Conservation (phyloP, 2,113 vertebrate species). For the western clawed frog (Xenopus tropicalis) region UCB_Xtro_10.0 CM004446.2:105431501-105432000, state of each 20-base stretch:
- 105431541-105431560: conserved; percentile 59
- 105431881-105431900: conserved; percentile 72
- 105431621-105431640: conserved; percentile 57
- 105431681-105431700: conserved; percentile 45
- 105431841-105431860: conserved; percentile 86
- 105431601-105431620: conserved; percentile 59
- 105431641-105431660: conserved; percentile 50
- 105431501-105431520: conserved; percentile 61
- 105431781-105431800: conserved; percentile 56
- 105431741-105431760: conserved; percentile 67
- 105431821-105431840: conserved; percentile 76
- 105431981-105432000: conserved; percentile 90
- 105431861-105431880: conserved; percentile 79
- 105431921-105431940: conserved; percentile 75
- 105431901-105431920: conserved; percentile 93
- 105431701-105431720: conserved; percentile 43
- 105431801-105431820: conserved; percentile 71
- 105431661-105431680: conserved; percentile 55
- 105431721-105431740: conserved; percentile 52
- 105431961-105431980: conserved; percentile 76
- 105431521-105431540: conserved; percentile 52
- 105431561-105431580: conserved; percentile 61
- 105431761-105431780: conserved; percentile 70
- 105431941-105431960: conserved; percentile 88
- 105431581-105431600: conserved; percentile 59